Evolutionary conservation across 1,140 invertebrate genomes (phyloP).

Genomic region (Solenopsis invicta): DNA sequence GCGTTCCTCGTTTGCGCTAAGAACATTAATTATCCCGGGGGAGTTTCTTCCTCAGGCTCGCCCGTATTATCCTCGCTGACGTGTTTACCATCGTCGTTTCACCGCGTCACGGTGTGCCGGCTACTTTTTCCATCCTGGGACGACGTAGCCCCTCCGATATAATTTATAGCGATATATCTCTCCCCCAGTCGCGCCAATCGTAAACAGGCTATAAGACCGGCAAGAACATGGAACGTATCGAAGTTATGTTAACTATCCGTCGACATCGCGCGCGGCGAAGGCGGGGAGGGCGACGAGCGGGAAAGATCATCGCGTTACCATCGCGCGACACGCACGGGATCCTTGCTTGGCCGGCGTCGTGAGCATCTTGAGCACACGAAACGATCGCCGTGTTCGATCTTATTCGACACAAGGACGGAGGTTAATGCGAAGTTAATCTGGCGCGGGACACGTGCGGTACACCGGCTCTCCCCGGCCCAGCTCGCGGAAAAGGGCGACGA

Average conservation of each 20-base stretch:
- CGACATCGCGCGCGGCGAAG: neutral
- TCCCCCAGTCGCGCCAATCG: constrained; percentile 14
- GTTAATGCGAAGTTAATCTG: constrained; percentile 64
- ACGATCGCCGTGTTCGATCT: constrained; percentile 27
- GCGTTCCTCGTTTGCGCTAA: constrained; percentile 6
- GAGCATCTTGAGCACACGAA: constrained; percentile 24
- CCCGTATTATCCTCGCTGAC: constrained; percentile 14
- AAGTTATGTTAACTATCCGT: constrained; percentile 37
- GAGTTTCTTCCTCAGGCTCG: constrained; percentile 25
- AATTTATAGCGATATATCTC: constrained; percentile 54
- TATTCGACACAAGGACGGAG: neutral
- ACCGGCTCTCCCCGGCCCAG: neutral
- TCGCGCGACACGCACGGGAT: constrained; percentile 43
- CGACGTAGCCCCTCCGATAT: constrained; percentile 21
- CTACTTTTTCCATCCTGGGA: constrained; percentile 38
- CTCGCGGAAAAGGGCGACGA: constrained; percentile 22
- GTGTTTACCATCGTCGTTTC: constrained; percentile 58
- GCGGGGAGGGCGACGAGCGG: neutral
- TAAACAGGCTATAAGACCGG: constrained; percentile 31
- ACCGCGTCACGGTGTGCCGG: constrained; percentile 43
- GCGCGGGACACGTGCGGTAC: neutral
- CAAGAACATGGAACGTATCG: constrained; percentile 30
- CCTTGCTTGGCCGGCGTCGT: neutral
- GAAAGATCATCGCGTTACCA: constrained; percentile 31
- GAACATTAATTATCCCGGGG: constrained; percentile 59